phyloP scores from a whole-genome alignment of 2,113 vertebrate species.

The Cyanistes caeruleus region DNA sequence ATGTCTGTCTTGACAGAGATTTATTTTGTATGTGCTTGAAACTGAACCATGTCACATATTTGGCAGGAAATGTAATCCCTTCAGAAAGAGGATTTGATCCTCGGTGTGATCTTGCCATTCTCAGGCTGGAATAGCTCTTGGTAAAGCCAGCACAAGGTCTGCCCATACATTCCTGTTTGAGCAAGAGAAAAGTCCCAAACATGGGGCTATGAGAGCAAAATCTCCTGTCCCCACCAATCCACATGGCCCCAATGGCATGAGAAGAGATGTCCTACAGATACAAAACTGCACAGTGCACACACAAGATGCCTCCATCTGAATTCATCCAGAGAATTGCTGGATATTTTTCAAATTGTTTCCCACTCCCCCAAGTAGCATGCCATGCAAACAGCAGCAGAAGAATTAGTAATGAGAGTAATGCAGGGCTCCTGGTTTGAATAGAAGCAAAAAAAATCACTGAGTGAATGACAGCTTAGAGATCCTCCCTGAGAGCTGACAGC shows the following conservation, averaged over 20 bases:
- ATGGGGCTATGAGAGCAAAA: background rate
- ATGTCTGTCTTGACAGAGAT: constrained; percentile 34
- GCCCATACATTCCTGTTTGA: background rate
- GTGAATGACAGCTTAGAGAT: background rate
- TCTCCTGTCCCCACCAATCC: background rate
- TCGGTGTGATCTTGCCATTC: constrained; percentile 1
- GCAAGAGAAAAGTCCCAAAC: background rate
- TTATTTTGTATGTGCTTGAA: constrained; percentile 21
- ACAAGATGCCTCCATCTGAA: background rate
- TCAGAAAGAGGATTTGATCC: constrained; percentile 51
- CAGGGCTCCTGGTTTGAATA: background rate
- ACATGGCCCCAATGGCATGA: background rate
- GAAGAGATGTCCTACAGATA: background rate
- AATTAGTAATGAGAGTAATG: background rate
- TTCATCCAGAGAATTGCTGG: background rate
- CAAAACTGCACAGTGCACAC: background rate
- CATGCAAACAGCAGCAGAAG: background rate
- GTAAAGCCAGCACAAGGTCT: background rate
- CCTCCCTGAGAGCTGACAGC: background rate
- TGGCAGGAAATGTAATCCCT: constrained; percentile 53
- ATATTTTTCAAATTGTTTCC: background rate
- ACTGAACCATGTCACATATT: constrained; percentile 38
- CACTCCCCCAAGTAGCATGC: background rate
- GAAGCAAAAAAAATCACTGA: background rate
- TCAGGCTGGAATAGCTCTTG: background rate